Evolutionary conservation across 37 sponge, comb jelly and placozoan species (phyloP), one percentile per base, ranked within the genome.

Genomic region (Axinella damicornis): DNA sequence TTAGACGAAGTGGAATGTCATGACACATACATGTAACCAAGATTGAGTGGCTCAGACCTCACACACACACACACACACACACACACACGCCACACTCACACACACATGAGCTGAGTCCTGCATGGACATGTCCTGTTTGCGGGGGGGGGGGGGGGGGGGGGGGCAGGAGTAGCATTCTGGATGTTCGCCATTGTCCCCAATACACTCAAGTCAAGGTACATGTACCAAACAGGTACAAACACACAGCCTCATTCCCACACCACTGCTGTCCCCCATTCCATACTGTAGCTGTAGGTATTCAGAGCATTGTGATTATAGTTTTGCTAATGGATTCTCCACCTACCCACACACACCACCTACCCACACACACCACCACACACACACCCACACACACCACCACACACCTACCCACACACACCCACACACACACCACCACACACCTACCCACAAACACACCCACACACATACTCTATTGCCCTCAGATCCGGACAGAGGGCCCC

Each of bases 131-230:
- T 94, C 18, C 57, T 96, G 57, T 46, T 89, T 52, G 95, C 97
- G 38, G 97, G 97, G 24, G 95, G 99, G n/a, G n/a, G n/a, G n/a
- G n/a, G n/a, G 0, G n/a, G n/a, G n/a, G n/a, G n/a, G n/a, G 61
- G 87, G 37, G 95, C 99, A 66, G 99, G 99, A 4, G 56, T 96
- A 53, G 33, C 80, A 28, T 88, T 91, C 77, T 98, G 97, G 97
- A 58, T 76, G 1, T 71, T 78, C 24, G 85, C 85, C 57, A 90
- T 98, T n/a, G 86, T 91, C 21, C 93, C 94, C 37, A 97, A 98
- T 74, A 88, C 89, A 1, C 81, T 97, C 34, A 98, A 98, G 86
- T 95, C 99, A 40, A 61, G 99, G 20, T 77, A n/a, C n/a, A n/a
- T n/a, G n/a, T n/a, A 77, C 22, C 99, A 98, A 58, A 98, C 85